Evolutionary conservation across 2,113 vertebrate genomes (phyloP), one percentile per base, ranked within the genome.

Genomic region (Carassius gibelio): DNA sequence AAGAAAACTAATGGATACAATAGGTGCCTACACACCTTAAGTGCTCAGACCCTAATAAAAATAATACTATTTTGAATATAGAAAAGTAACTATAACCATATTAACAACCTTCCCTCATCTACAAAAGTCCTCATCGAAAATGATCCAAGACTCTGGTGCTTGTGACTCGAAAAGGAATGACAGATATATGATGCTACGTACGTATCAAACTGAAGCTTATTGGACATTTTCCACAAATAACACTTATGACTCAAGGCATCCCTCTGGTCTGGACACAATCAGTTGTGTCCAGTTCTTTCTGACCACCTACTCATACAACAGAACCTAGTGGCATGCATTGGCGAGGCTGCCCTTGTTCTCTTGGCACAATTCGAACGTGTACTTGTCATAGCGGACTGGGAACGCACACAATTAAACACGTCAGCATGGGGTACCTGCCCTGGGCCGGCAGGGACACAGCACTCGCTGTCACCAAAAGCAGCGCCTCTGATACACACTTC

Each of bases 281-380:
- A 99, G 95, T 97, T 4, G 97, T 98, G 15, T 97, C 97, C 85
- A 97, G 92, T 99, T 97, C 94, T 97, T 98, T 95, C 97, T 98
- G 90, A 97, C 97, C 92, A 98, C 98, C 92, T 99, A 96, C 82
- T 97, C 96, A 0, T 99, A 97, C 69, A 97, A 98, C 94, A 98
- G 99, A 93, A 99, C 98, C 88, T 97, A 99, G 94, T 99, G 97
- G 88, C 98, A 92, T 3, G 97, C 96, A 0, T 95, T 94, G 34
- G 95, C 96, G 96, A 98, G 97, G 87, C 96, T 94, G 9, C 93
- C 95, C 89, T 96, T 96, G 90, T 97, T 96, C 92, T 97, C 95
- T 89, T 96, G 93, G 79, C 96, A 86, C 88, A 96, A 96, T 79
- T 89, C 88, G 78, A 95, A 95, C 85, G 96, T 95, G 84, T 94